Conservation (phyloP, 2,888 invertebrate species). For the Mythimna albipuncta region DNA sequence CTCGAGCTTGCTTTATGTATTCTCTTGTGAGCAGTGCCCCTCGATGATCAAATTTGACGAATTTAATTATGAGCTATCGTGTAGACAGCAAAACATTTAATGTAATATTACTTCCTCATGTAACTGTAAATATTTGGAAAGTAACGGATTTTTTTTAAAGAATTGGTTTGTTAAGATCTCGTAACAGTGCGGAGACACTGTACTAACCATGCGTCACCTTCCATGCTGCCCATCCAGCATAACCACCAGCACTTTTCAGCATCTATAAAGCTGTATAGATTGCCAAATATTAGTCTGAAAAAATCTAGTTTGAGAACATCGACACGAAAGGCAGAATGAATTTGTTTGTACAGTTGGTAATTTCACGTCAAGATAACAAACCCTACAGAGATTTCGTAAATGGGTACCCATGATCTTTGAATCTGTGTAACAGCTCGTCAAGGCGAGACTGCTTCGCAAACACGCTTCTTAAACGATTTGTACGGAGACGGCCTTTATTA, state of each 20-base stretch:
- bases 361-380: conserved; percentile 19
- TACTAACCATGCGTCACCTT: too few species aligned
- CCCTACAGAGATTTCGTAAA: conserved; percentile 28
- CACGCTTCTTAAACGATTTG: conserved; percentile 50
- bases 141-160: conserved; percentile 14
- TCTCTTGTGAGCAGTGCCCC: conserved; percentile 64
- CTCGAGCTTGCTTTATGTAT: conserved; percentile 61
- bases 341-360: conserved; percentile 5
- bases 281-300: too few species aligned
- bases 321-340: neutral
- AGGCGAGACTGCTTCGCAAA: conserved; percentile 57
- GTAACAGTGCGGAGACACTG: too few species aligned
- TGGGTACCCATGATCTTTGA: conserved; percentile 45
- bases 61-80: conserved; percentile 68
- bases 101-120: conserved; percentile 42
- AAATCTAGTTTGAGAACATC: too few species aligned
- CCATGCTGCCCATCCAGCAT: too few species aligned
- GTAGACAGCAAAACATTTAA: conserved; percentile 52
- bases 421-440: conserved; percentile 40
- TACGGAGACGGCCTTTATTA: conserved; percentile 60
- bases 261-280: too few species aligned
- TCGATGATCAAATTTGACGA: conserved; percentile 65
- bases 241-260: too few species aligned
- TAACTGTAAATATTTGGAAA: conserved; percentile 34
- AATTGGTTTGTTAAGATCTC: too few species aligned